These are phyloP conservation scores for Botia kubotai DNA, from an alignment of 2,797 vertebrate genomes.

Conservation along the genomic window DNA sequence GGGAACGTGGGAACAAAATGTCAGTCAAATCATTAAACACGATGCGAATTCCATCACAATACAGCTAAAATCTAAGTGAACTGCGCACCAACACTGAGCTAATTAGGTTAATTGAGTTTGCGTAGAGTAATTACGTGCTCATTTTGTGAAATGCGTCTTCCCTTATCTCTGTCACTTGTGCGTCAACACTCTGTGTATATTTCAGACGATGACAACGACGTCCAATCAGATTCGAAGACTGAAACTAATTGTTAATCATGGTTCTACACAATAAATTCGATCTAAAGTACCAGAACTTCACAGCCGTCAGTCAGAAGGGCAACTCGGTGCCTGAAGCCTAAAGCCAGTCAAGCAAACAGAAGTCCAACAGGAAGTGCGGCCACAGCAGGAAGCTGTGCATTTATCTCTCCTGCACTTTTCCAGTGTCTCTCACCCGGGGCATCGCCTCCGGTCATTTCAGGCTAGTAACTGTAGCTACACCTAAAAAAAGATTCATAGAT, in stretches of 20 bases:
- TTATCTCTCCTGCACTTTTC: constrained; percentile 14
- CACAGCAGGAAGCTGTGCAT: constrained; percentile 16
- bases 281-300: constrained; percentile 6
- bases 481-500: constrained; percentile 31
- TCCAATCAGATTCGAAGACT: not conserved
- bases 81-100: too few species aligned
- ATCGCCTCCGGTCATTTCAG: constrained; percentile 2
- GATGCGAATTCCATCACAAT: too few species aligned
- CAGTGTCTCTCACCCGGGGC: constrained; percentile 14
- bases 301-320: constrained; percentile 43
- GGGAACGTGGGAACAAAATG: constrained; percentile 69
- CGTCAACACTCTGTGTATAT: not conserved
- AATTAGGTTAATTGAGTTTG: too few species aligned
- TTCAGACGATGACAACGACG: not conserved
- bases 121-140: too few species aligned
- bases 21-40: constrained; percentile 59
- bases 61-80: too few species aligned
- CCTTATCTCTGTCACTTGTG: not conserved
- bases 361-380: constrained; percentile 11
- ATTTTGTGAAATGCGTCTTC: too few species aligned
- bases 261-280: too few species aligned
- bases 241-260: not conserved
- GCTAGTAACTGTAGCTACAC: constrained; percentile 4
- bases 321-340: constrained; percentile 39
- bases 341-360: constrained; percentile 39